phyloP scores from a whole-genome alignment of 1,140 invertebrate species.

The Orius insidiosus region DNA sequence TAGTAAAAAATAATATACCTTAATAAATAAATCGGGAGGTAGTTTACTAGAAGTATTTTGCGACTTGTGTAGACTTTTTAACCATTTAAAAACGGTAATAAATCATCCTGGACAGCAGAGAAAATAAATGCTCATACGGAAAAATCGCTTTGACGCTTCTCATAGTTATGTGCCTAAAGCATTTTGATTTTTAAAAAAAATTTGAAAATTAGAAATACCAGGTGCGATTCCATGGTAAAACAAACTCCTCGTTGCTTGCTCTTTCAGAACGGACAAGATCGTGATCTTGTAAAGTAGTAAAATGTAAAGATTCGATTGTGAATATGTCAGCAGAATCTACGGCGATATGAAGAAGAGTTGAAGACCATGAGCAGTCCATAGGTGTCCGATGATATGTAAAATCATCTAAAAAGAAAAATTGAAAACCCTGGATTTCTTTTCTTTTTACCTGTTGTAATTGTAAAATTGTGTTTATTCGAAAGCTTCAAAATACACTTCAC shows the following conservation, averaged over 20 bases:
- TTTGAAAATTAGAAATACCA: slow-evolving; percentile 29
- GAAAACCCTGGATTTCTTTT: slow-evolving; percentile 8
- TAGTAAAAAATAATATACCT: slow-evolving; percentile 35
- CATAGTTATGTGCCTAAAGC: slow-evolving; percentile 38
- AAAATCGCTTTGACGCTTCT: slow-evolving; percentile 59
- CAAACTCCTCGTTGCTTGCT: slow-evolving; percentile 50
- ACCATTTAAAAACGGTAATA: slow-evolving; percentile 84
- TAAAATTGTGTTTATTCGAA: slow-evolving; percentile 39
- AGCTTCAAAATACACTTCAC: slow-evolving; percentile 38
- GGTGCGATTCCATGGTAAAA: slow-evolving; percentile 49
- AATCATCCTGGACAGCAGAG: slow-evolving; percentile 81
- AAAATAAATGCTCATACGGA: slow-evolving; percentile 86
- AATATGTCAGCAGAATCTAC: slow-evolving; percentile 62
- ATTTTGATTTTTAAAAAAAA: no score
- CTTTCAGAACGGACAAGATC: slow-evolving; percentile 49
- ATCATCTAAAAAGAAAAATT: slow-evolving; percentile 17
- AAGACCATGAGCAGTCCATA: slow-evolving; percentile 15
- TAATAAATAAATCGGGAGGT: slow-evolving; percentile 74
- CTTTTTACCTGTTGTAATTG: slow-evolving; percentile 35
- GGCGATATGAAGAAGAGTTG: slow-evolving; percentile 29
- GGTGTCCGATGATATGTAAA: slow-evolving; percentile 13
- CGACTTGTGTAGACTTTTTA: slow-evolving; percentile 65
- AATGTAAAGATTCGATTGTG: slow-evolving; percentile 44
- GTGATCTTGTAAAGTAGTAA: slow-evolving; percentile 28
- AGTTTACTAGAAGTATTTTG: slow-evolving; percentile 29